These are phyloP conservation scores for Elephantulus edwardii DNA, from an alignment of 2,113 vertebrate genomes.

Conservation along the genomic window DNA sequence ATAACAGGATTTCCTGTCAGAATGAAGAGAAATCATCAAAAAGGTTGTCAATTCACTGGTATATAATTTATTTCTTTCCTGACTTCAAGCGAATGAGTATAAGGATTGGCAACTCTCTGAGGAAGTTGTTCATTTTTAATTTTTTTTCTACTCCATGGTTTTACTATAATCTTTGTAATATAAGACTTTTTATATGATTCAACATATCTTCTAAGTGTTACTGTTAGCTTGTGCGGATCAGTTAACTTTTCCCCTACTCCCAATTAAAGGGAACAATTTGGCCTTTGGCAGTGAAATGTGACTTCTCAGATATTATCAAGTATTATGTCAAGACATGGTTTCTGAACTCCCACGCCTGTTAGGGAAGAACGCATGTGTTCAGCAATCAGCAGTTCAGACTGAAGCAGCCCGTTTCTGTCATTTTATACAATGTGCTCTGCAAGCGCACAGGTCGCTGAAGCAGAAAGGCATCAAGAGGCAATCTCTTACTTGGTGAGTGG, in stretches of 20 bases:
- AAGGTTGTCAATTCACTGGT: neutral
- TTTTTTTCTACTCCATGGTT: neutral
- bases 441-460: neutral
- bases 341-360: neutral
- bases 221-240: neutral
- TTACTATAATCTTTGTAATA: neutral
- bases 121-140: too few relatives aligned
- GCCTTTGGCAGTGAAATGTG: neutral
- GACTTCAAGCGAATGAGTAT: neutral
- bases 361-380: neutral
- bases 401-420: neutral
- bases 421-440: neutral
- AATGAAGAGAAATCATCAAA: neutral
- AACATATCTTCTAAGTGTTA: neutral
- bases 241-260: neutral
- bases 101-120: neutral
- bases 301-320: neutral
- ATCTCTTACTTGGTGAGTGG: slow-evolving; percentile 89
- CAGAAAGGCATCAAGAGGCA: neutral
- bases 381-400: neutral
- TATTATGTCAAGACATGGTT: neutral
- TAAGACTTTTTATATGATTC: neutral
- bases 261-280: neutral
- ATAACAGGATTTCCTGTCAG: neutral
- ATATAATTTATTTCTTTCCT: neutral